These are phyloP conservation scores for Mormoops blainvillei DNA, from an alignment of 2,113 vertebrate genomes.

Conservation along the genomic window DNA sequence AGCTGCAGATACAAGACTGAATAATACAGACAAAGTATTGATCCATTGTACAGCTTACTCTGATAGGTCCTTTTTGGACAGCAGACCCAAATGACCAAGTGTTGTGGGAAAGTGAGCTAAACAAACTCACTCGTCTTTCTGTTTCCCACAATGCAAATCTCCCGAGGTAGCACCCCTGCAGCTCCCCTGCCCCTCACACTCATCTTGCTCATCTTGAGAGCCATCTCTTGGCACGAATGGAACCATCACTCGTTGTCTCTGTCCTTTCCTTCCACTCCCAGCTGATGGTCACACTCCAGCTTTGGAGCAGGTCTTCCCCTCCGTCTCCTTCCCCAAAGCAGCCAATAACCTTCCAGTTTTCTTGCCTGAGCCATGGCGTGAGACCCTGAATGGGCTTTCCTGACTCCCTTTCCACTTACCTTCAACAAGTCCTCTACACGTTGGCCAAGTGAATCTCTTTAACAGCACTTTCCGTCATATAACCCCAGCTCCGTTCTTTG, in stretches of 20 bases:
- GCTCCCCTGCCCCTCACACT: neutral
- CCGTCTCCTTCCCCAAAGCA: neutral
- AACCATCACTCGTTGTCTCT: neutral
- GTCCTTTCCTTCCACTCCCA: neutral
- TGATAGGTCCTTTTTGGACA: neutral
- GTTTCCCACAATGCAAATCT: too few relatives aligned
- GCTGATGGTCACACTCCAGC: neutral
- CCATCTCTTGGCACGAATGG: neutral
- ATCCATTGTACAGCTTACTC: neutral
- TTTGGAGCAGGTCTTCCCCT: neutral
- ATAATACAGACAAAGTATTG: neutral
- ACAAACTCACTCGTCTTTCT: neutral
- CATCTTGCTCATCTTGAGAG: neutral
- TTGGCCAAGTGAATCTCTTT: neutral
- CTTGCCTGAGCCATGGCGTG: neutral
- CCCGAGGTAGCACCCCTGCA: fast-evolving
- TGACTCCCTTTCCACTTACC: neutral
- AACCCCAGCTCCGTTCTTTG: neutral
- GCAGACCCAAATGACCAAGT: neutral
- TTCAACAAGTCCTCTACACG: neutral
- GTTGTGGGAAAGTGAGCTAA: neutral
- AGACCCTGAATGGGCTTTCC: neutral
- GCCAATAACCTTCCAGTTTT: neutral
- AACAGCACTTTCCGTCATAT: neutral
- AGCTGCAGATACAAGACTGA: neutral